Conservation (phyloP, 2,113 vertebrate genomes). For the Thunnus thynnus region DNA sequence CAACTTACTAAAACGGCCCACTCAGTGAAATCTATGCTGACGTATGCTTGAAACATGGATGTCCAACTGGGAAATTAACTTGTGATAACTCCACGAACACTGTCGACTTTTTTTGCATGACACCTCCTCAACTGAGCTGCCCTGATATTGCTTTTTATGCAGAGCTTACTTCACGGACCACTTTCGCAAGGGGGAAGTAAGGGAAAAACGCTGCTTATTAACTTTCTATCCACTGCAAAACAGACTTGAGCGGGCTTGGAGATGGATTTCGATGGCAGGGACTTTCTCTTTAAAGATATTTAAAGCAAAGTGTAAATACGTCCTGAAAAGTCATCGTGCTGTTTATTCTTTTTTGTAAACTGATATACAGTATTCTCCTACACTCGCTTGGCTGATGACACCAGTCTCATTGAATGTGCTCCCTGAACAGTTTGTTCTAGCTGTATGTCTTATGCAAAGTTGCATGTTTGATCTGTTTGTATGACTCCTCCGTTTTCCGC, state of each 20-base stretch:
- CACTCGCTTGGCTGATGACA: slow-evolving; percentile 55
- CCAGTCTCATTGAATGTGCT: slow-evolving; percentile 69
- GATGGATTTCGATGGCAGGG: slow-evolving; percentile 40
- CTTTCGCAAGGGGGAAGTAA: slow-evolving; percentile 33
- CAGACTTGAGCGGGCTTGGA: slow-evolving; percentile 19
- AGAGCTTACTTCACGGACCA: slow-evolving; percentile 62
- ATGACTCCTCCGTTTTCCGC: slow-evolving; percentile 39
- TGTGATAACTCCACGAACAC: slow-evolving; percentile 52
- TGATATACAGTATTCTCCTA: slow-evolving; percentile 70
- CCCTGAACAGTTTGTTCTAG: slow-evolving; percentile 64
- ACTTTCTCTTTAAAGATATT: slow-evolving; percentile 42
- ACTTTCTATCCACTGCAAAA: slow-evolving; percentile 57
- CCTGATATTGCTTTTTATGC: slow-evolving; percentile 74
- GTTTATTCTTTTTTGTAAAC: slow-evolving; percentile 58
- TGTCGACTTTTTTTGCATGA: slow-evolving; percentile 78
- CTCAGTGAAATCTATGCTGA: slow-evolving; percentile 73
- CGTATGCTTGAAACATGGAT: slow-evolving; percentile 67
- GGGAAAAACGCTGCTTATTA: slow-evolving; percentile 51
- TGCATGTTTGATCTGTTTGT: slow-evolving; percentile 80
- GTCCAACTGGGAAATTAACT: slow-evolving; percentile 65
- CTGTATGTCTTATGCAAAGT: slow-evolving; percentile 67
- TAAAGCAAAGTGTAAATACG: slow-evolving; percentile 70
- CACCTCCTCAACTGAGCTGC: slow-evolving; percentile 68
- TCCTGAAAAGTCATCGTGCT: slow-evolving; percentile 49
- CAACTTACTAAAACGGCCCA: slow-evolving; percentile 40